Evolutionary conservation across 23 tunicate genomes (phyloP).

Genomic region (Botrylloides violaceus): DNA sequence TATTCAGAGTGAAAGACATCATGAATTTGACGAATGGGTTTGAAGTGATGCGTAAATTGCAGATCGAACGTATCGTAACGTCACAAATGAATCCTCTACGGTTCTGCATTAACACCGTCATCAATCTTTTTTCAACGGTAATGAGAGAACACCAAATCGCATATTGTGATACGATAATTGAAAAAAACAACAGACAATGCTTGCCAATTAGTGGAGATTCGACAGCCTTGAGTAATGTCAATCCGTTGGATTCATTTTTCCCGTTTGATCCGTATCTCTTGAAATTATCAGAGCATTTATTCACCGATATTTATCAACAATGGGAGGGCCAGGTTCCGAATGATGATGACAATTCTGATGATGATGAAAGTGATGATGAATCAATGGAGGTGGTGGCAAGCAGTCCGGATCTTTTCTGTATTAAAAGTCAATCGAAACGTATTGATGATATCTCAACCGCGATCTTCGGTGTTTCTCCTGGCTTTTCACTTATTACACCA

Average conservation of each 20-base stretch:
- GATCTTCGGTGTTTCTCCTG: constrained; percentile 3
- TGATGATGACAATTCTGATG: constrained; percentile 1
- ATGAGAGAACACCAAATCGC: constrained; percentile 72
- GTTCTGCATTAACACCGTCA: constrained; percentile 42
- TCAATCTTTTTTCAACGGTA: constrained; percentile 33
- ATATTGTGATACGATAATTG: constrained; percentile 75
- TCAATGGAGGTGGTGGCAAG: not conserved
- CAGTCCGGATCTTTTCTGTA: not conserved
- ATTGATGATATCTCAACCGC: not conserved
- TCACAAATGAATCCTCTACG: constrained; percentile 48
- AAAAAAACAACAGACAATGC: constrained; percentile 59
- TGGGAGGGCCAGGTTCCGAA: constrained; percentile 34
- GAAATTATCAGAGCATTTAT: constrained; percentile 33
- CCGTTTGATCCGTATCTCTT: constrained; percentile 81
- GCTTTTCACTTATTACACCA: not conserved
- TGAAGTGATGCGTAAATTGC: constrained; percentile 13
- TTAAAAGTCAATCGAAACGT: not conserved
- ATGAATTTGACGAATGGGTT: constrained; percentile 1
- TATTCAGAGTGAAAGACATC: constrained; percentile 45
- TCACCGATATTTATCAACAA: constrained; percentile 21
- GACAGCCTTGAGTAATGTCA: constrained; percentile 18
- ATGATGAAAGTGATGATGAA: not conserved
- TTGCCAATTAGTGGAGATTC: constrained; percentile 45
- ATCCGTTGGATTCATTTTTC: constrained; percentile 73
- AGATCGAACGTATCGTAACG: constrained; percentile 40